Evolutionary conservation across 2,888 invertebrate species (phyloP).

Genomic region (Agrochola macilenta): DNA sequence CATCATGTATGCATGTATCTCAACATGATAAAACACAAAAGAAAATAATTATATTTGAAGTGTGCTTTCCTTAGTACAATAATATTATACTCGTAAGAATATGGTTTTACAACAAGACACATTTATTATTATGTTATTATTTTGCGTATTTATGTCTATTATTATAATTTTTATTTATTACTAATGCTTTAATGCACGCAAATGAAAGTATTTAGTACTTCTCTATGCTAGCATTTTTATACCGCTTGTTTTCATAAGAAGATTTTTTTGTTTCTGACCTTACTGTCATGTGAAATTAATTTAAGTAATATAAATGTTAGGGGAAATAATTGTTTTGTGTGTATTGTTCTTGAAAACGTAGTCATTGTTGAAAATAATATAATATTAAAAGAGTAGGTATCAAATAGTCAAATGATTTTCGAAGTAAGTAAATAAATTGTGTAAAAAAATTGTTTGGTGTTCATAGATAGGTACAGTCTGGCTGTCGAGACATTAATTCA

Average conservation of each 20-base stretch:
- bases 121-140: constrained; percentile 23
- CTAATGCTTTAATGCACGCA: constrained; percentile 37
- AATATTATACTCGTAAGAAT: background rate
- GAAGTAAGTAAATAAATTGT: background rate
- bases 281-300: constrained; percentile 17
- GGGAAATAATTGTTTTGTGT: constrained; percentile 45
- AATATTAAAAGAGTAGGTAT: background rate
- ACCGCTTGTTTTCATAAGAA: constrained; percentile 2
- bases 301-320: background rate
- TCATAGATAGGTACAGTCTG: background rate
- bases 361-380: background rate
- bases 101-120: constrained; percentile 55
- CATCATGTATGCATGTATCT: no score
- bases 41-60: no score
- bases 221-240: constrained; percentile 6
- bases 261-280: constrained; percentile 1
- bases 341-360: background rate
- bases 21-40: no score
- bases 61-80: background rate
- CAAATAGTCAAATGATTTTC: background rate
- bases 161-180: constrained; percentile 1
- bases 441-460: background rate
- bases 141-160: constrained; percentile 36
- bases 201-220: constrained; percentile 15
- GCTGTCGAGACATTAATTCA: no score